phyloP scores from a whole-genome alignment of 2,797 vertebrate genomes.

The Selene dorsalis region DNA sequence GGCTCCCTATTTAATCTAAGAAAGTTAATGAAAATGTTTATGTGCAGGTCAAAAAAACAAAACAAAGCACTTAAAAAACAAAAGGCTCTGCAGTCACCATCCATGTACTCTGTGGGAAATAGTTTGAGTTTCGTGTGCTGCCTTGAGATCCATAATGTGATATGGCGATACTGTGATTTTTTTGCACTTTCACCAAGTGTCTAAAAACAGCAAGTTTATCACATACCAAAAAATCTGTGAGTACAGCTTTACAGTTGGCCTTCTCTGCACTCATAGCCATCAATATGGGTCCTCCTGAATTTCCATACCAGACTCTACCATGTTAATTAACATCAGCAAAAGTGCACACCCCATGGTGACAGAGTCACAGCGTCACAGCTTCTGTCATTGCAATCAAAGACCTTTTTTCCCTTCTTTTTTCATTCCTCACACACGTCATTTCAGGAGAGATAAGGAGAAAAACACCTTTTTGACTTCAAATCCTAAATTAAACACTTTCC shows the following conservation, averaged over 20 bases:
- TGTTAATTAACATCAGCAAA: conserved; percentile 64
- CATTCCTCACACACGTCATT: conserved; percentile 30
- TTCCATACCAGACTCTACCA: conserved; percentile 59
- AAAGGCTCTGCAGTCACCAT: not conserved
- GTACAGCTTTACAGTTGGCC: conserved; percentile 34
- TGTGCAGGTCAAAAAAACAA: conserved; percentile 17
- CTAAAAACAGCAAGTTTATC: conserved; percentile 12
- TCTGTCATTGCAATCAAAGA: conserved; percentile 50
- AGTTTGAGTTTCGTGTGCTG: not conserved
- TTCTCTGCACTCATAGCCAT: conserved; percentile 51
- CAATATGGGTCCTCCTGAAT: conserved; percentile 45
- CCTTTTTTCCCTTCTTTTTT: conserved; percentile 27
- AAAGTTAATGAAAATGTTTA: not conserved
- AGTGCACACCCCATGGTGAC: conserved; percentile 55
- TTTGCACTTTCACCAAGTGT: not conserved
- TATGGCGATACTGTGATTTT: not conserved
- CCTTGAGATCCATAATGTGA: not conserved
- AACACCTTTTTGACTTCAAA: conserved; percentile 36
- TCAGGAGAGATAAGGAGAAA: conserved; percentile 36
- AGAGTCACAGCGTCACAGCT: conserved; percentile 46
- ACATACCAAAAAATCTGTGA: conserved; percentile 17
- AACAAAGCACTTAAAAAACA: conserved; percentile 1
- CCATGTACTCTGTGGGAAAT: not conserved
- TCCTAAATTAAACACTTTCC: conserved; percentile 50
- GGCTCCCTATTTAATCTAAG: not conserved